phyloP scores from a whole-genome alignment of 2,797 vertebrate species.

The Xiphorhynchus erythropygius region DNA sequence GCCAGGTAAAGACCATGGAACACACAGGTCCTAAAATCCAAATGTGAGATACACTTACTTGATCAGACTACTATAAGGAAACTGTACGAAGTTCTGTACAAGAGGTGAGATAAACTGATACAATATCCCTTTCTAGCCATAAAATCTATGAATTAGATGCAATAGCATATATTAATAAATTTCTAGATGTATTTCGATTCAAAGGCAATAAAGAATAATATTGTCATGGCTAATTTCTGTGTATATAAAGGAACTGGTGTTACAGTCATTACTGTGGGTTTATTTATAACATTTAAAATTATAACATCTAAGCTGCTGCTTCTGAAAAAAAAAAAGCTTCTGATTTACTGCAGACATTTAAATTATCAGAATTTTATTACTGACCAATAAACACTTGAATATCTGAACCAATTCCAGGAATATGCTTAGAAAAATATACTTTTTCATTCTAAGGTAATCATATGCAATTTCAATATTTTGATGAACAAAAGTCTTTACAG shows the following conservation, averaged over 20 bases:
- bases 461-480: not conserved
- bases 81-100: not conserved
- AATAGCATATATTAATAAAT: not conserved
- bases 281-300: not conserved
- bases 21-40: not conserved
- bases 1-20: not conserved
- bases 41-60: not conserved
- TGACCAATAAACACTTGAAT: not conserved
- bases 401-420: not conserved
- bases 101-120: not conserved
- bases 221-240: not conserved
- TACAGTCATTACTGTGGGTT: not conserved
- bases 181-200: not conserved
- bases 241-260: not conserved
- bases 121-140: not conserved
- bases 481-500: not conserved
- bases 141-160: not conserved
- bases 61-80: not conserved
- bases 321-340: not conserved
- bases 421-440: not conserved
- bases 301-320: not conserved
- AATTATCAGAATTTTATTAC: not conserved
- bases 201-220: not conserved
- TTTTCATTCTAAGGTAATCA: not conserved
- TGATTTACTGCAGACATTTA: conserved; percentile 15